phyloP scores from a whole-genome alignment of 2,113 vertebrate genomes.

The Petromus typicus region DNA sequence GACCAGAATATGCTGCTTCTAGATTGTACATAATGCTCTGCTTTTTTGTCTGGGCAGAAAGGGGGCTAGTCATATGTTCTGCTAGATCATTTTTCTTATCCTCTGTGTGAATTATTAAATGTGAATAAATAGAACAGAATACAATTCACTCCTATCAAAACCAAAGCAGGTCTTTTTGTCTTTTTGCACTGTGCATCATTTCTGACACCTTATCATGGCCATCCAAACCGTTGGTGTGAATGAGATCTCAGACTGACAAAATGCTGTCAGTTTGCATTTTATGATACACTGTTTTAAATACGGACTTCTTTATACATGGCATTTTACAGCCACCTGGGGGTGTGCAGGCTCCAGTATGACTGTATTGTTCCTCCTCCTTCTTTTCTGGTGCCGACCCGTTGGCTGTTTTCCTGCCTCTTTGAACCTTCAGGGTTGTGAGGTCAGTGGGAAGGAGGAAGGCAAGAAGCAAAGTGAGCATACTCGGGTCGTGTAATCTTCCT shows the following conservation, averaged over 20 bases:
- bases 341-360: background rate
- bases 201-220: constrained; percentile 12
- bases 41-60: background rate
- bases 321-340: background rate
- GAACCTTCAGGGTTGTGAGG: background rate
- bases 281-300: background rate
- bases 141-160: background rate
- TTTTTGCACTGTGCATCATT: background rate
- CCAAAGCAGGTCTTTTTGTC: background rate
- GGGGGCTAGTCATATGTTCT: background rate
- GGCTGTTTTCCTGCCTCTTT: background rate
- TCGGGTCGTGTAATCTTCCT: background rate
- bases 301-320: background rate
- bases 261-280: background rate
- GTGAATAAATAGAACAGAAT: background rate
- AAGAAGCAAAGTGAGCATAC: background rate
- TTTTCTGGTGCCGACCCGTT: background rate
- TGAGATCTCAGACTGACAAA: background rate
- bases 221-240: background rate
- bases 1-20: background rate
- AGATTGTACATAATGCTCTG: background rate
- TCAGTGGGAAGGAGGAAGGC: background rate
- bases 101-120: background rate
- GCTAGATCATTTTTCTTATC: background rate
- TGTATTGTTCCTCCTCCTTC: background rate